Evolutionary conservation across 1,140 invertebrate species (phyloP), one percentile per base, ranked within the genome.

Genomic region (Euschistus heros): DNA sequence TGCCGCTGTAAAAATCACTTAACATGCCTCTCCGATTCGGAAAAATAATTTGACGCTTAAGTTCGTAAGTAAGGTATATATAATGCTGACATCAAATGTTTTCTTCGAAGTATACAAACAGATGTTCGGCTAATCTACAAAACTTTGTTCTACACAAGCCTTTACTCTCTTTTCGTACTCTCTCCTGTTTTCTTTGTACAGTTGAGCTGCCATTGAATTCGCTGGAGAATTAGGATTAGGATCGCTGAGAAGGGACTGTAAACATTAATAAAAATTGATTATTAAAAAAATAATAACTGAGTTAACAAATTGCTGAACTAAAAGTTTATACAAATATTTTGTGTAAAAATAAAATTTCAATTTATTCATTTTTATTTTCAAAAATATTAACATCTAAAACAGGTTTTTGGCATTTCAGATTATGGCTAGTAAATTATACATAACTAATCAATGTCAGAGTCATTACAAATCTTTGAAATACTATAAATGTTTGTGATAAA

Each of bases 131-230:
- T 91, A 94, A 84, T 93, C 91, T 79, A 92, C 88, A 83, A 93
- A 94, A 79, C 89, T 92, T 80, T 94, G 91, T 82, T 96, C 92
- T 75, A 96, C 93, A 78, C 92, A 95, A 75, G 91, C 89, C 82
- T 94, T 94, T 73, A 96, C 92, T 82, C 92, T 83, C 79, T 96
- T 96, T 80, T 96, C 93, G 79, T 97, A 96, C 81, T 96, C 92
- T 73, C 91, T 83, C 75, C 91, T 83, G 78, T 94, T 94, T 78
- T 94, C 91, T 83, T 93, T 93, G 79, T 95, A 97, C 71, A 96
- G 84, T 81, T 96, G 92, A 69, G 93, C 93, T 74, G 93, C 93
- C 84, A 94, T 90, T 70, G 91, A 94, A 77, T 97, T 97, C 68
- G 93, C 93, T 73, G 93, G 93, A 75, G 91, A 94, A 80, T 96